These are phyloP conservation scores for Melanotaenia duboulayi DNA, from an alignment of 2,113 vertebrate genomes.

Conservation along the genomic window DNA sequence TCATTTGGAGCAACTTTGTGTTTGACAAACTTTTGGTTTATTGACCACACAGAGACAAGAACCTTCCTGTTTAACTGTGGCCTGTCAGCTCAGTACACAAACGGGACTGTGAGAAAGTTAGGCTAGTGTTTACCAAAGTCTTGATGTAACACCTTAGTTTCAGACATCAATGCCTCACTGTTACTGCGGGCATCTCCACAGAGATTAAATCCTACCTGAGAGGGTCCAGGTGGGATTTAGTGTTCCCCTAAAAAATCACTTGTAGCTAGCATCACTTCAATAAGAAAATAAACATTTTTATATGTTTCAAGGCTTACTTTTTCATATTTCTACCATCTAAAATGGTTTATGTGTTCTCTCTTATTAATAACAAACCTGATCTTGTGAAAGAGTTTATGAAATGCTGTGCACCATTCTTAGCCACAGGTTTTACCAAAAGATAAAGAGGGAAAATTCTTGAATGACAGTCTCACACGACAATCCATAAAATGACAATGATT, in stretches of 20 bases:
- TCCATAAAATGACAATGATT: neutral
- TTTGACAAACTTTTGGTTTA: conserved; percentile 83
- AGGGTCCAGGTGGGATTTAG: conserved; percentile 37
- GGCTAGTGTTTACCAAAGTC: conserved; percentile 79
- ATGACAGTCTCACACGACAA: neutral
- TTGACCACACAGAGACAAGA: conserved; percentile 82
- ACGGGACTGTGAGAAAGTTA: conserved; percentile 79
- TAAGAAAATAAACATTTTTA: conserved; percentile 5
- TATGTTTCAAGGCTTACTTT: neutral
- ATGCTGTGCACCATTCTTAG: neutral
- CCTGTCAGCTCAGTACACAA: conserved; percentile 77
- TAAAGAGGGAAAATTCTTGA: neutral
- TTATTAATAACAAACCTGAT: too few relatives aligned
- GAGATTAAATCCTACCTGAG: conserved; percentile 56
- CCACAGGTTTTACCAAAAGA: neutral
- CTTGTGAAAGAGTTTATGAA: neutral
- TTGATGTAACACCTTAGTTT: conserved; percentile 78
- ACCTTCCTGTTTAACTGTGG: conserved; percentile 77
- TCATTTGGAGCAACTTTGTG: conserved; percentile 79
- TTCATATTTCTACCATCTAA: too few relatives aligned
- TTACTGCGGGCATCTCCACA: conserved; percentile 69
- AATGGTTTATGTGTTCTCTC: too few relatives aligned
- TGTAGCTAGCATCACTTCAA: neutral
- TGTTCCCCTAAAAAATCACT: conserved; percentile 19
- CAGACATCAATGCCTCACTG: conserved; percentile 81